Evolutionary conservation across 2,797 vertebrate species (phyloP).

Genomic region (Gymnoscopelus microlampas): DNA sequence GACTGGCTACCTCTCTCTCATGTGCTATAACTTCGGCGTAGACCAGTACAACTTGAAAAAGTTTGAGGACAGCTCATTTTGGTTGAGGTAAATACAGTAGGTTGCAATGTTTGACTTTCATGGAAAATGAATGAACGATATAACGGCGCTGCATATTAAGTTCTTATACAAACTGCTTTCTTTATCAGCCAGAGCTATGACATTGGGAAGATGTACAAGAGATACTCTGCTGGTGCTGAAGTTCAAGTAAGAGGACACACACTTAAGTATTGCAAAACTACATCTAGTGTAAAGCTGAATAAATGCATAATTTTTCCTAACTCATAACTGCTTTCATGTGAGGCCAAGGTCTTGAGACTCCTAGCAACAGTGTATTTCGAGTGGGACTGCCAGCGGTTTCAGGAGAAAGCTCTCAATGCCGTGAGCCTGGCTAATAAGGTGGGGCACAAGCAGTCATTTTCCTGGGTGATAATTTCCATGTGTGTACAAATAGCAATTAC

Average conservation of each 20-base stretch:
- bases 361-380: constrained; percentile 89
- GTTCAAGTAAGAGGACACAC: constrained; percentile 80
- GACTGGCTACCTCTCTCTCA: constrained; percentile 86
- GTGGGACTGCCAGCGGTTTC: constrained; percentile 83
- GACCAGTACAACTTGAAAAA: constrained; percentile 82
- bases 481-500: constrained; percentile 3
- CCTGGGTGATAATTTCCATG: constrained; percentile 7
- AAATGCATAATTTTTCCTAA: neutral
- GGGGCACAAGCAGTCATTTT: constrained; percentile 16
- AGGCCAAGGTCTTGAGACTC: constrained; percentile 90
- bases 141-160: neutral
- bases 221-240: constrained; percentile 78
- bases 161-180: constrained; percentile 11
- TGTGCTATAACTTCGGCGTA: constrained; percentile 95
- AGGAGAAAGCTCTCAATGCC: constrained; percentile 85
- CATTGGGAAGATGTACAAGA: constrained; percentile 85
- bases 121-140: constrained; percentile 22
- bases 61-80: constrained; percentile 89
- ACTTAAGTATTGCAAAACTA: neutral
- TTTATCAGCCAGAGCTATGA: constrained; percentile 90
- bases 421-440: constrained; percentile 92
- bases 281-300: neutral
- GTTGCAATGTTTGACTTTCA: constrained; percentile 16
- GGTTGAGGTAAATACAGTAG: constrained; percentile 92
- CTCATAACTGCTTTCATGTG: constrained; percentile 27